These are phyloP conservation scores for Dynastes grantii DNA, from an alignment of 2,888 invertebrate species.

Conservation along the genomic window DNA sequence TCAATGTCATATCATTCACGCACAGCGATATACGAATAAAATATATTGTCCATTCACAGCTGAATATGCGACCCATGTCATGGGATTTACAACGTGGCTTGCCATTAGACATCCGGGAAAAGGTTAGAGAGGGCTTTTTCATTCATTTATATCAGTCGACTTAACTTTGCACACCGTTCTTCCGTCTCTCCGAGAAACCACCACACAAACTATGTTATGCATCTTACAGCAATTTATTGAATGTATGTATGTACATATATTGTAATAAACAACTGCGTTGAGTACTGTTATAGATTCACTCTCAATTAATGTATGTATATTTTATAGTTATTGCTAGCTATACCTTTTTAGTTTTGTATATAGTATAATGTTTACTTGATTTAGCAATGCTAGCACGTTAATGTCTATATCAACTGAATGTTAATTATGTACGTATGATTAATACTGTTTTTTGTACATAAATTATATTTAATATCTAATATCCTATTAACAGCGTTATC, in stretches of 20 bases:
- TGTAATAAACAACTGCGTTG: not conserved
- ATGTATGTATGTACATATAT: not conserved
- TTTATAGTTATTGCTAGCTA: too few species aligned
- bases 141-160: conserved; percentile 12
- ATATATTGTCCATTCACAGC: conserved; percentile 61
- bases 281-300: too few species aligned
- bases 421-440: too few species aligned
- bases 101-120: conserved; percentile 72
- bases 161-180: conserved; percentile 14
- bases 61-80: conserved; percentile 68
- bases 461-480: too few species aligned
- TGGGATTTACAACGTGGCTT: conserved; percentile 74
- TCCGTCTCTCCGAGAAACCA: not conserved
- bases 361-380: too few species aligned
- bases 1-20: too few species aligned
- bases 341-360: too few species aligned
- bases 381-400: too few species aligned
- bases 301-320: too few species aligned
- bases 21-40: not conserved
- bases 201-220: not conserved
- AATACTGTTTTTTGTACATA: too few species aligned
- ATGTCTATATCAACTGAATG: too few species aligned
- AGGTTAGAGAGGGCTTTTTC: conserved; percentile 68
- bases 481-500: too few species aligned
- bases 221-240: not conserved